Evolutionary conservation across 2,797 vertebrate genomes (phyloP).

Genomic region (Cheirogaleus major): DNA sequence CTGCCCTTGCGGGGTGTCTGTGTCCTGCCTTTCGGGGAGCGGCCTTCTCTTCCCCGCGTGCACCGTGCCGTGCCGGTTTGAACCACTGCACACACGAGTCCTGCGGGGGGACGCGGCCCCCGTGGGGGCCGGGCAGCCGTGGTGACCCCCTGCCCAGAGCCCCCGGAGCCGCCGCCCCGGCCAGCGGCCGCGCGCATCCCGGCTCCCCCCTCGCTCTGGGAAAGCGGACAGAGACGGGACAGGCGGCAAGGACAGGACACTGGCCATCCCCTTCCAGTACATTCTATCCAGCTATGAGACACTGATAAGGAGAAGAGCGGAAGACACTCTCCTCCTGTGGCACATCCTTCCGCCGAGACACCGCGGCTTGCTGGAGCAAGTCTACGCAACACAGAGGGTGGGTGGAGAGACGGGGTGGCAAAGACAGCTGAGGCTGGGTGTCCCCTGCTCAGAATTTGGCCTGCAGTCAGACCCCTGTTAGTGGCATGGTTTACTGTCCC

Average conservation of each 20-base stretch:
- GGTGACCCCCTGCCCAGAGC: too few species aligned
- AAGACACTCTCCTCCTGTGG: not conserved
- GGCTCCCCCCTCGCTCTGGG: not conserved
- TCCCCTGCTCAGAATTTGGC: not conserved
- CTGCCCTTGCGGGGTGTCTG: not conserved
- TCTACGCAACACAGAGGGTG: not conserved
- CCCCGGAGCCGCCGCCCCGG: too few species aligned
- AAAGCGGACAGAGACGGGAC: not conserved
- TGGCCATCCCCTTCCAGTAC: not conserved
- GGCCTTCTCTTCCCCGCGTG: not conserved
- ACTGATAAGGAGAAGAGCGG: not conserved
- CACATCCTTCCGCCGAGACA: not conserved
- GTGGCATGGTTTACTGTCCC: not conserved
- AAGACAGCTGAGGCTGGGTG: too few species aligned
- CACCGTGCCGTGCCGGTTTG: accelerated
- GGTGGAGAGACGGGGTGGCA: not conserved
- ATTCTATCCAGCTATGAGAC: not conserved
- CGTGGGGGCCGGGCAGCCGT: too few species aligned
- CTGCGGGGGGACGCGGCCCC: too few species aligned
- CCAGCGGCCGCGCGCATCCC: too few species aligned
- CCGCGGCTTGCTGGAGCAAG: not conserved
- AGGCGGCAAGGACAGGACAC: not conserved
- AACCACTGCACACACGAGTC: too few species aligned
- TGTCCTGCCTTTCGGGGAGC: not conserved
- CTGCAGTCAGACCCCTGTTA: not conserved